Percentiles rank a stretch among this genome's conserved stretches.
phyloP scores from a whole-genome alignment of 2,888 invertebrate species.

The Leucozona laternaria region DNA sequence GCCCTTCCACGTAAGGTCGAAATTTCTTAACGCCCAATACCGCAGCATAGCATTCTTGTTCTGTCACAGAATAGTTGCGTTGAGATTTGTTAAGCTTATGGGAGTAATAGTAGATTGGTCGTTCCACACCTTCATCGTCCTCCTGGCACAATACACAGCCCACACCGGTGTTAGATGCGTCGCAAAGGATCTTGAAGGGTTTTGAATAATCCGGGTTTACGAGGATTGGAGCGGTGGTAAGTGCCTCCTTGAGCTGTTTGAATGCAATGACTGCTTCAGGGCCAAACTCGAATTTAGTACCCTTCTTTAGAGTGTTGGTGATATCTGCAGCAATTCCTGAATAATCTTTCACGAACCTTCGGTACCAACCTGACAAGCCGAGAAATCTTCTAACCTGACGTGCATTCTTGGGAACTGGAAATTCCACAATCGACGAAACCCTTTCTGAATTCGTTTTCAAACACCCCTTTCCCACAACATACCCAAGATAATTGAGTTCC shows the following conservation, averaged over 20 bases:
- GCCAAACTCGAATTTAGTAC: neutral
- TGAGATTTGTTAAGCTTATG: neutral
- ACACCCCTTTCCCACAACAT: neutral
- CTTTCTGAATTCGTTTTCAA: neutral
- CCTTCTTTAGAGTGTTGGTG: too few relatives aligned
- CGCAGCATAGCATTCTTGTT: neutral
- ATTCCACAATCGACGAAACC: neutral
- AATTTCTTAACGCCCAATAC: conserved; percentile 5
- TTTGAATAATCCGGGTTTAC: neutral
- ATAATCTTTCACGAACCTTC: too few relatives aligned
- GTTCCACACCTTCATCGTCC: conserved; percentile 13
- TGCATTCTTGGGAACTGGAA: neutral
- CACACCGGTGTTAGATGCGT: neutral
- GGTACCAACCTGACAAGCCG: neutral
- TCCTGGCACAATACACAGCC: neutral
- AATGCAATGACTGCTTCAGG: neutral
- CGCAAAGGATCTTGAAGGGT: conserved; percentile 13
- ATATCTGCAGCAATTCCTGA: too few relatives aligned
- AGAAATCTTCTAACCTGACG: too few relatives aligned
- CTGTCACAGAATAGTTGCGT: neutral
- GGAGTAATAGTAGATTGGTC: conserved; percentile 16
- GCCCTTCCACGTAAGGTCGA: conserved; percentile 10
- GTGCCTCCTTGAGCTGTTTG: neutral
- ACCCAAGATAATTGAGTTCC: too few relatives aligned
- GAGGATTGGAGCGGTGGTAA: too few relatives aligned